Conservation (phyloP, 2,888 invertebrate species). For the Glyphotaelius pellucidus region DNA sequence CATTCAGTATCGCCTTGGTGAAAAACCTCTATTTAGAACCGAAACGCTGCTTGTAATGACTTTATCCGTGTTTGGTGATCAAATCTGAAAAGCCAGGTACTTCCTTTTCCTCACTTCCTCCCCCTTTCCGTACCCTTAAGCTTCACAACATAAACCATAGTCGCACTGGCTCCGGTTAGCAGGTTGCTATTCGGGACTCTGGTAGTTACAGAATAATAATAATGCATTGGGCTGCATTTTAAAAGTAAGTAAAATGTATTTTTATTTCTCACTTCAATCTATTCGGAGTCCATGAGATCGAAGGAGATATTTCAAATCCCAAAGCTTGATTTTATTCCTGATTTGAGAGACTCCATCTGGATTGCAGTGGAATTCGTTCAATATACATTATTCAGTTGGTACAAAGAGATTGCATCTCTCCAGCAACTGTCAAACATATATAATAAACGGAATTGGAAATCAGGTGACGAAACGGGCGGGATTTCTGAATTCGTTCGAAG, state of each 20-base stretch:
- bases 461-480: constrained; percentile 42
- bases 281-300: not conserved
- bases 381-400: not conserved
- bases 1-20: too few relatives aligned
- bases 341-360: not conserved
- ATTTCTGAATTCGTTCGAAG: not conserved
- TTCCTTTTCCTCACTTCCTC: too few relatives aligned
- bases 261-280: not conserved
- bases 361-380: not conserved
- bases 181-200: too few relatives aligned
- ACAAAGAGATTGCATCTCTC: not conserved
- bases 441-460: constrained; percentile 58
- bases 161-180: too few relatives aligned
- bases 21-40: too few relatives aligned
- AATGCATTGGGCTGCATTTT: not conserved
- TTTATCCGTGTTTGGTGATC: too few relatives aligned
- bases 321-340: not conserved
- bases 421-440: not conserved
- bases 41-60: too few relatives aligned
- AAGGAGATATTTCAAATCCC: not conserved
- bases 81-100: too few relatives aligned
- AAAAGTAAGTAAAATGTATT: not conserved
- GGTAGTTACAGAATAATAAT: too few relatives aligned
- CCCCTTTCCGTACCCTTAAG: too few relatives aligned
- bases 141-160: too few relatives aligned